Conservation (phyloP, 2,113 vertebrate genomes). For the Corydoras sp. region DNA sequence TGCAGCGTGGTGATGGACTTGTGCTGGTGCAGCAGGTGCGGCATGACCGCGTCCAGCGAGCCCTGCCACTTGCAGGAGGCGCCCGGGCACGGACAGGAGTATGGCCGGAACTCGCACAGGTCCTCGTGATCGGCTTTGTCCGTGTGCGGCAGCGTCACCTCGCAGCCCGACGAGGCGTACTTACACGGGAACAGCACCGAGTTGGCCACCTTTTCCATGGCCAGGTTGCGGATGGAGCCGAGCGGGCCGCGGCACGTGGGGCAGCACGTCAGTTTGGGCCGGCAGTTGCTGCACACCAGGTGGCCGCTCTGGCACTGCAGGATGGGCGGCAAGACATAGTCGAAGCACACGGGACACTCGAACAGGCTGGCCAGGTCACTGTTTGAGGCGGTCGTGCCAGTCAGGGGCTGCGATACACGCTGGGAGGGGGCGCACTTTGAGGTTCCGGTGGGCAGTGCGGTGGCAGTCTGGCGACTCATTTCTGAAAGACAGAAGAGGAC, state of each 20-base stretch:
- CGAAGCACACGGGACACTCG: slow-evolving; percentile 97
- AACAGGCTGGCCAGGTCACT: slow-evolving; percentile 98
- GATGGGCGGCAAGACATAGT: slow-evolving; percentile 98
- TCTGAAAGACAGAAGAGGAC: slow-evolving; percentile 62
- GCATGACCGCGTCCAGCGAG: slow-evolving; percentile 96
- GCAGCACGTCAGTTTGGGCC: slow-evolving; percentile 97
- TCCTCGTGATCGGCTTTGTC: slow-evolving; percentile 98
- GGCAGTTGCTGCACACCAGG: slow-evolving; percentile 98
- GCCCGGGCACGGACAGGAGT: slow-evolving; percentile 94
- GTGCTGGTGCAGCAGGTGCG: slow-evolving; percentile 97
- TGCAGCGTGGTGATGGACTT: slow-evolving; percentile 98
- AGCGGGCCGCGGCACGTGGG: slow-evolving; percentile 93
- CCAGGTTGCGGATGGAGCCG: slow-evolving; percentile 97
- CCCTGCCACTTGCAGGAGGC: slow-evolving; percentile 99
- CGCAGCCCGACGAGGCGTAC: slow-evolving; percentile 94
- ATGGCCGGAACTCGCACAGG: slow-evolving; percentile 96
- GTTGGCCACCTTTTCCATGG: slow-evolving; percentile 99
- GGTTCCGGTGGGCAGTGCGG: slow-evolving; percentile 94
- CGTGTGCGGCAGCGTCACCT: slow-evolving; percentile 94
- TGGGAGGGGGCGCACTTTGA: slow-evolving; percentile 97
- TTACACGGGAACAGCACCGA: slow-evolving; percentile 98
- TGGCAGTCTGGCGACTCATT: slow-evolving; percentile 99
- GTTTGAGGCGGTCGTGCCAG: slow-evolving; percentile 97
- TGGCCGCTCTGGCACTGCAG: slow-evolving; percentile 98
- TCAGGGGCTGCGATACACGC: slow-evolving; percentile 85